Evolutionary conservation across 2,797 vertebrate genomes (phyloP), one percentile per base, ranked within the genome.

Genomic region (Ispidina lecontei): DNA sequence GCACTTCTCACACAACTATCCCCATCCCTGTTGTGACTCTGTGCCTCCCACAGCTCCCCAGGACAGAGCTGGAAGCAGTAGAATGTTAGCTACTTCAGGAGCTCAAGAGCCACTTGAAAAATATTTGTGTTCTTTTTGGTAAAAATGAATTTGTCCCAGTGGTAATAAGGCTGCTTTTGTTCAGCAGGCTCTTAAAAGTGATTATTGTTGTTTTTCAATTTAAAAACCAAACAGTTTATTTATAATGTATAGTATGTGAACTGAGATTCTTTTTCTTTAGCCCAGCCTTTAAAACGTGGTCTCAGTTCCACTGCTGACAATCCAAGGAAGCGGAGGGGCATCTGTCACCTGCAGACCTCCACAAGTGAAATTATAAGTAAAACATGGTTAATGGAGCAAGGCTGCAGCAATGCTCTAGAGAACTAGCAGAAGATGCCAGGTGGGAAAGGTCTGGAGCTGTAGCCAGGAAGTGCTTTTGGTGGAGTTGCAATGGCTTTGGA

Each of bases 91-190:
- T 89, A 93, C 91, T 82, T 55, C 55, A 59, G 82, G 71, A 93
- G 47, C 80, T 93, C 56, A 31, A 91, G 64, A 84, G 86, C 79
- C 85, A 86, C 87, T 91, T 90, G 90, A 92, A 93, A 94, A 93
- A 90, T 90, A 82, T 58, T 87, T 78, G 72, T 84, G 74, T 83
- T 92, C 80, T 83, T 90, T 90, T 91, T 59, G 46, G 64, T 70
- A 90, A 91, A 72, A 93, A 89, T 52, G 77, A 91, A 91, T 86
- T 78, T 74, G 37, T 87, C 92, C 79, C 93, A 67, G 80, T 71
- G 88, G 91, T 93, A 92, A 89, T 91, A 93, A 86, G 92, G 87
- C 87, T 80, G 76, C 80, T 83, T 86, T 95, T 94, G 87, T 95
- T 94, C 88, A 71, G 78, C 37, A 39, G 90, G 74, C 89, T 91